Conservation (phyloP, 2,888 invertebrate species). For the Schrankia costaestrigalis region DNA sequence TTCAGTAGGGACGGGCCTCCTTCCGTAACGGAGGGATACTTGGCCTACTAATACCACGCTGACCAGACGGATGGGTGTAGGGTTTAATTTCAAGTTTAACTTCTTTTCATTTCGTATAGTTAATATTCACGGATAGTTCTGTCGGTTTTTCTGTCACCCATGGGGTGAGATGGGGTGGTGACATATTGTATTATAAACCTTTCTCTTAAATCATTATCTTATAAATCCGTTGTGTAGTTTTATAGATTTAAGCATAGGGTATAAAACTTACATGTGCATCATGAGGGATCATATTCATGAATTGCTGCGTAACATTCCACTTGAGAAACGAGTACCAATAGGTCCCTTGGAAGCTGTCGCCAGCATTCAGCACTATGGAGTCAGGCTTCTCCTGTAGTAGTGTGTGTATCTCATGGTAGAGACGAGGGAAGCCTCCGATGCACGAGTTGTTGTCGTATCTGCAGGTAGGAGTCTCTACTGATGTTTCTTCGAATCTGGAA, state of each 20-base stretch:
- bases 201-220: too few species aligned
- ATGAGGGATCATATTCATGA: conserved; percentile 87
- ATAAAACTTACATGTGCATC: conserved; percentile 85
- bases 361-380: conserved; percentile 88
- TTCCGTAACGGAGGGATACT: too few species aligned
- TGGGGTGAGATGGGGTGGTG: too few species aligned
- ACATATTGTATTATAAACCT: too few species aligned
- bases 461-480: conserved; percentile 78
- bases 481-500: conserved; percentile 84
- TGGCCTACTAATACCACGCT: too few species aligned
- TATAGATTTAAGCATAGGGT: not conserved
- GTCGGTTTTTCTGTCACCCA: too few species aligned
- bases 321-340: conserved; percentile 90
- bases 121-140: too few species aligned
- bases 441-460: conserved; percentile 76
- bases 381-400: conserved; percentile 73
- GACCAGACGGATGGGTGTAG: too few species aligned
- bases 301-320: conserved; percentile 87
- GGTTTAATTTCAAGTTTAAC: too few species aligned
- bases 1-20: too few species aligned
- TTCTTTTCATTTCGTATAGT: too few species aligned
- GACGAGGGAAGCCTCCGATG: conserved; percentile 85
- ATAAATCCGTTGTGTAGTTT: too few species aligned
- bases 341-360: conserved; percentile 92
- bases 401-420: conserved; percentile 78